Conservation (phyloP, 2,797 vertebrate genomes). For the Podargus strigoides region DNA sequence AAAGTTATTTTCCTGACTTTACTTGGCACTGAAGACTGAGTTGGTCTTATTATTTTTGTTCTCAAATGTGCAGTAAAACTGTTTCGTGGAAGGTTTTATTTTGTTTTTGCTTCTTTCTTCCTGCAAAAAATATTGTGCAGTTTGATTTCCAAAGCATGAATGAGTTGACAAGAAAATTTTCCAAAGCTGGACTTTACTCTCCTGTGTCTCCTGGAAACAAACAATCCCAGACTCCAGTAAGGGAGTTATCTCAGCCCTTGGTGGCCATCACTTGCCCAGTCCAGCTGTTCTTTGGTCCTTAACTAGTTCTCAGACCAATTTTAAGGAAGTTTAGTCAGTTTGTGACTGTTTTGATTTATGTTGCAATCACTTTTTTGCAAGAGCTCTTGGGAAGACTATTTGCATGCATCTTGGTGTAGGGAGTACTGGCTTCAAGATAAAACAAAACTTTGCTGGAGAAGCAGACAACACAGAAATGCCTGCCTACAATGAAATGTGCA, state of each 20-base stretch:
- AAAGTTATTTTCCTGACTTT: background rate
- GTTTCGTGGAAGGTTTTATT: background rate
- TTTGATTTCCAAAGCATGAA: conserved; percentile 19
- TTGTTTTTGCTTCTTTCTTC: background rate
- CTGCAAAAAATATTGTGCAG: background rate
- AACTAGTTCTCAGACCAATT: background rate
- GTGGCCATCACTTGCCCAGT: background rate
- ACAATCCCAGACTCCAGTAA: background rate
- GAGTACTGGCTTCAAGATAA: background rate
- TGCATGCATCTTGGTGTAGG: background rate
- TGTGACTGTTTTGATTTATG: background rate
- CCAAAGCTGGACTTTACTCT: background rate
- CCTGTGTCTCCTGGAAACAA: background rate
- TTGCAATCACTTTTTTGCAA: background rate
- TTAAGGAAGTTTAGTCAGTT: background rate
- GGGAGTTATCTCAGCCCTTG: background rate
- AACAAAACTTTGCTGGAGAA: background rate
- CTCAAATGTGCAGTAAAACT: background rate
- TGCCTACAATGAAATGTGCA: background rate
- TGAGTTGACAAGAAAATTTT: background rate
- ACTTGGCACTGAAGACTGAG: background rate
- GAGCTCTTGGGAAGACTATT: background rate
- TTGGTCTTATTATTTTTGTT: background rate
- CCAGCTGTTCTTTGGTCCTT: conserved; percentile 39
- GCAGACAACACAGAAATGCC: conserved; percentile 16